Evolutionary conservation across 2,113 vertebrate genomes (phyloP).

Genomic region (Arvicanthis niloticus): DNA sequence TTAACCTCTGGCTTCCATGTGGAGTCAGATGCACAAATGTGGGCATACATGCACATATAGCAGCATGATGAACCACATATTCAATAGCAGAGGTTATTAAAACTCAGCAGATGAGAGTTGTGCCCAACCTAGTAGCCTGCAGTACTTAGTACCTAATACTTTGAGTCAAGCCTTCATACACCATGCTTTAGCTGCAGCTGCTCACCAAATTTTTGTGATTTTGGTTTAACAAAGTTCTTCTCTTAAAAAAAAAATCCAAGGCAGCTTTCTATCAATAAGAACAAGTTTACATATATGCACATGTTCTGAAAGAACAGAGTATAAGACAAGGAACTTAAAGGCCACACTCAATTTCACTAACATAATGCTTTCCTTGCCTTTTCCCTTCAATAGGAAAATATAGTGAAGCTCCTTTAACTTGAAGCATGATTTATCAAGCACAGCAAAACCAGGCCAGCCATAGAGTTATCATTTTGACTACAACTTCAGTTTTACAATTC

Average conservation of each 20-base stretch:
- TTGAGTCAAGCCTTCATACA: background rate
- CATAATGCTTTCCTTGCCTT: background rate
- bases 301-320: constrained; percentile 14
- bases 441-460: background rate
- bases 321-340: background rate
- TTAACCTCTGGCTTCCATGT: background rate
- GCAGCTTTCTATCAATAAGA: background rate
- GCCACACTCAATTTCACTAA: background rate
- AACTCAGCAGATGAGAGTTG: background rate
- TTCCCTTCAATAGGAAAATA: constrained; percentile 1
- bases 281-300: constrained; percentile 16
- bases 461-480: background rate
- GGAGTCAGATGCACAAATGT: background rate
- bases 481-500: background rate
- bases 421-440: background rate
- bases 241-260: background rate
- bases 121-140: background rate
- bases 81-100: constrained; percentile 7
- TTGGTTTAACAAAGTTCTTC: background rate
- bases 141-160: background rate
- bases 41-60: background rate
- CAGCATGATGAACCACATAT: background rate
- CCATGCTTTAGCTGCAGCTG: background rate
- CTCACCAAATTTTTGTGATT: constrained; percentile 1
- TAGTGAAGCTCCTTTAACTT: background rate